These are phyloP conservation scores for Malurus elegans DNA, from an alignment of 2,113 vertebrate species.

Conservation along the genomic window DNA sequence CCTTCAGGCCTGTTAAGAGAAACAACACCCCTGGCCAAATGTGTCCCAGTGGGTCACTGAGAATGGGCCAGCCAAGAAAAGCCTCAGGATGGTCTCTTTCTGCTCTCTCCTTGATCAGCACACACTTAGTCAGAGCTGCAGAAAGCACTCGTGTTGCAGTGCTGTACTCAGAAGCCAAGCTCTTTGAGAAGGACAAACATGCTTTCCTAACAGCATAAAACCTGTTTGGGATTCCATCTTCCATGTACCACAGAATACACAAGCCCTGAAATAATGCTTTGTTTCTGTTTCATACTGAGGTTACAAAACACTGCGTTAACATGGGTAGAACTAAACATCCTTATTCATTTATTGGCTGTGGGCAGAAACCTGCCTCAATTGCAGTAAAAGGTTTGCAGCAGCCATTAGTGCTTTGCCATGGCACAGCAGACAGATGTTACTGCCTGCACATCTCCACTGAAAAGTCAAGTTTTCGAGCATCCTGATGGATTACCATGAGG, in stretches of 20 bases:
- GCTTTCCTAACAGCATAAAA: constrained; percentile 18
- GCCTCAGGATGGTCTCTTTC: neutral
- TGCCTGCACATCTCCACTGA: neutral
- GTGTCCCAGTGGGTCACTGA: neutral
- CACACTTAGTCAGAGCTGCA: neutral
- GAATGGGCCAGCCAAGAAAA: neutral
- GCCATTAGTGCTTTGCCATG: neutral
- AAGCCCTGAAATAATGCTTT: constrained; percentile 9
- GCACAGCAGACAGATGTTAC: neutral
- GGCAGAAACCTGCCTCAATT: constrained; percentile 52
- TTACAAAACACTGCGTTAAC: constrained; percentile 25
- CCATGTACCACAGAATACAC: constrained; percentile 36
- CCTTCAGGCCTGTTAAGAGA: neutral
- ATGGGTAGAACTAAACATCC: constrained; percentile 30
- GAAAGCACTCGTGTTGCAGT: neutral
- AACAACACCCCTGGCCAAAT: neutral
- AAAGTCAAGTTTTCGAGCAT: neutral
- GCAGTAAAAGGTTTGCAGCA: neutral
- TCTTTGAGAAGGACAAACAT: neutral
- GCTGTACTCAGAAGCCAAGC: neutral
- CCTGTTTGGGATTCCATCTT: constrained; percentile 20
- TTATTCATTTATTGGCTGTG: constrained; percentile 56
- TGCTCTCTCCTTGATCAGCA: neutral
- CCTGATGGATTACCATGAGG: neutral
- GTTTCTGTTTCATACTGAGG: constrained; percentile 34